These are phyloP conservation scores for Ptychoptera albimana DNA, from an alignment of 2,888 invertebrate genomes.

Conservation along the genomic window DNA sequence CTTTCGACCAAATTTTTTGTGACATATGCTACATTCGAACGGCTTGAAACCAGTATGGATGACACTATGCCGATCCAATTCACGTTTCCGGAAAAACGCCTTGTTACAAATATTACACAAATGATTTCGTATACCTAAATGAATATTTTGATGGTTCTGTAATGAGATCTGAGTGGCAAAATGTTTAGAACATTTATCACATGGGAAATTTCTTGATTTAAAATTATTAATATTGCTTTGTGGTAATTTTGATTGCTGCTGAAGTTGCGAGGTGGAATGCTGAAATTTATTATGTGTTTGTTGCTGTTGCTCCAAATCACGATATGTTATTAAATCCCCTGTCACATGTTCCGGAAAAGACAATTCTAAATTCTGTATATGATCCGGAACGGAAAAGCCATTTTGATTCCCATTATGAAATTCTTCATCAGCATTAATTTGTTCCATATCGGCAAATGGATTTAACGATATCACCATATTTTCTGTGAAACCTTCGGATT, in stretches of 20 bases:
- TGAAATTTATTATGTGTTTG: no score
- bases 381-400: slow-evolving; percentile 1
- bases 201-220: slow-evolving; percentile 26
- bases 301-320: not conserved
- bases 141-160: slow-evolving; percentile 37
- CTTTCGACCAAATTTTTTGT: slow-evolving; percentile 48
- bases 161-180: slow-evolving; percentile 36
- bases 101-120: slow-evolving; percentile 50
- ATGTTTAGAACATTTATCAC: slow-evolving; percentile 36
- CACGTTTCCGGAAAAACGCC: slow-evolving; percentile 50
- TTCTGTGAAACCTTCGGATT: slow-evolving; percentile 8
- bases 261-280: not conserved
- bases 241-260: not conserved
- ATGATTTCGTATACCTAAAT: slow-evolving; percentile 39
- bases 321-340: slow-evolving; percentile 8
- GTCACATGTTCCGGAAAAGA: slow-evolving; percentile 13
- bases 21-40: slow-evolving; percentile 49
- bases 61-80: slow-evolving; percentile 49
- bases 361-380: slow-evolving; percentile 4
- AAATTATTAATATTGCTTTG: not conserved
- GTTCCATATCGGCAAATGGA: slow-evolving; percentile 15
- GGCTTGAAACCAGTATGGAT: slow-evolving; percentile 52
- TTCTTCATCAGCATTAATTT: slow-evolving; percentile 1
- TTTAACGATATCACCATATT: slow-evolving; percentile 16
- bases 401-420: not conserved